Evolutionary conservation across 2,113 vertebrate species (phyloP), one percentile per base, ranked within the genome.

Genomic region (Tyto alba): DNA sequence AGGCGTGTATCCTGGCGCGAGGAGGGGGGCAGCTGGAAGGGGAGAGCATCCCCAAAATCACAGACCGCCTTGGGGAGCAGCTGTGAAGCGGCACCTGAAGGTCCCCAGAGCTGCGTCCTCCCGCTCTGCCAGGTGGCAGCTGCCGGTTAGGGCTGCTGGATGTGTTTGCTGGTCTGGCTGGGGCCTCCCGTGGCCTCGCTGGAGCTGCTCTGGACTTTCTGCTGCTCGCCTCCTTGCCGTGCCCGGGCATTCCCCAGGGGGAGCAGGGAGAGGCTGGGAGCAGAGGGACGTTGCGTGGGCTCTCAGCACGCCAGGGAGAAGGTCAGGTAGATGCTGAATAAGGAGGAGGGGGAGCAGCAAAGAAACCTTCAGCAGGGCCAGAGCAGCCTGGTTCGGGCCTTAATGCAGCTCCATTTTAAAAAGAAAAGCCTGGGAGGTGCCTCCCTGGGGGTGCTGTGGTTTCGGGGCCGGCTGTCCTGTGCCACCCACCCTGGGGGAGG

Each of bases 121-220:
- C 32, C 0, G 0, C 45, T 43, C 25, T 32, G 47, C 10, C 0
- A n/a, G 2, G 64, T 19, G 4, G 29, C 72, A 72, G 71, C 72
- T 60, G 76, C 75, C 66, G 43, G 67, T 6, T 0, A 6, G 27
- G 59, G 50, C 88, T 22, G 0, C 47, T 40, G 56, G 25, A 7
- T 20, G 20, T 20, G 60, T 52, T 77, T 52, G 66, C 73, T 60
- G 85, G 13, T 68, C 30, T 68, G 66, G 13, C 45, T 10, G 4
- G 57, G 64, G n/a, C 71, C 10, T 11, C 26, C 77, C 40, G 11
- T 6, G 1, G 36, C 80, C 64, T 74, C 1, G 0, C 55, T 26
- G 60, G n/a, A 80, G 64, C 48, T 34, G 73, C 69, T 47, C 29
- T 63, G 56, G 64, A 4, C 56, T 81, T 81, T n/a, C 57, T 89